phyloP scores from a whole-genome alignment of 1,140 invertebrate genomes.

The Bombus vancouverensis region DNA sequence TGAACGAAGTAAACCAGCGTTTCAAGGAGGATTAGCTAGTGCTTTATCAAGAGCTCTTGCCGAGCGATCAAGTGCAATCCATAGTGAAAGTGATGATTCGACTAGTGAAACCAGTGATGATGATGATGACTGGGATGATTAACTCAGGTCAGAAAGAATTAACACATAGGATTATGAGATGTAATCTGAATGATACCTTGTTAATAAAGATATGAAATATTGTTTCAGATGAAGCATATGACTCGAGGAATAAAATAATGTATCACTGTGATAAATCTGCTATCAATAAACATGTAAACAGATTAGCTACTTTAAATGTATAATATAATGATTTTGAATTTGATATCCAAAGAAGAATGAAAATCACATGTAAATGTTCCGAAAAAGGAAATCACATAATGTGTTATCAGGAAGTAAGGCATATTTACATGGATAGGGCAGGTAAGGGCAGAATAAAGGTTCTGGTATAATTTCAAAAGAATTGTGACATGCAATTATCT shows the following conservation, averaged over 20 bases:
- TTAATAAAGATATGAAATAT: slow-evolving; percentile 17
- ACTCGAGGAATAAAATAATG: slow-evolving; percentile 57
- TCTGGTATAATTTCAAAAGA: slow-evolving; percentile 23
- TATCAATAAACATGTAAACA: slow-evolving; percentile 63
- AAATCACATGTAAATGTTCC: slow-evolving; percentile 59
- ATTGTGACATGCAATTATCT: slow-evolving; percentile 4
- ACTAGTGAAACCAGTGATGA: slow-evolving; percentile 84
- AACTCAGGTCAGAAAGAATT: slow-evolving; percentile 50
- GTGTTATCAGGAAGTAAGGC: slow-evolving; percentile 49
- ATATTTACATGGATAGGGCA: slow-evolving; percentile 51
- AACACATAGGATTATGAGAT: neutral
- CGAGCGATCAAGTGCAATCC: slow-evolving; percentile 87
- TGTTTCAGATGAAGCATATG: slow-evolving; percentile 56
- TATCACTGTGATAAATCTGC: slow-evolving; percentile 65
- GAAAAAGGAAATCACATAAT: slow-evolving; percentile 32
- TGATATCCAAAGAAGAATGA: slow-evolving; percentile 60
- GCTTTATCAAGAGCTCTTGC: slow-evolving; percentile 90
- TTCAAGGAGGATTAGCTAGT: slow-evolving; percentile 87
- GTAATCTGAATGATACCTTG: slow-evolving; percentile 10
- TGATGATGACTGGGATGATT: slow-evolving; percentile 89
- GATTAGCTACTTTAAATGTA: slow-evolving; percentile 59
- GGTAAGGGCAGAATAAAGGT: slow-evolving; percentile 49
- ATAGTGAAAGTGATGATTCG: slow-evolving; percentile 85
- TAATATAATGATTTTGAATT: slow-evolving; percentile 60
- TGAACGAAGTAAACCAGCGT: slow-evolving; percentile 81